phyloP scores from a whole-genome alignment of 2,113 vertebrate genomes.

The Jaculus jaculus region DNA sequence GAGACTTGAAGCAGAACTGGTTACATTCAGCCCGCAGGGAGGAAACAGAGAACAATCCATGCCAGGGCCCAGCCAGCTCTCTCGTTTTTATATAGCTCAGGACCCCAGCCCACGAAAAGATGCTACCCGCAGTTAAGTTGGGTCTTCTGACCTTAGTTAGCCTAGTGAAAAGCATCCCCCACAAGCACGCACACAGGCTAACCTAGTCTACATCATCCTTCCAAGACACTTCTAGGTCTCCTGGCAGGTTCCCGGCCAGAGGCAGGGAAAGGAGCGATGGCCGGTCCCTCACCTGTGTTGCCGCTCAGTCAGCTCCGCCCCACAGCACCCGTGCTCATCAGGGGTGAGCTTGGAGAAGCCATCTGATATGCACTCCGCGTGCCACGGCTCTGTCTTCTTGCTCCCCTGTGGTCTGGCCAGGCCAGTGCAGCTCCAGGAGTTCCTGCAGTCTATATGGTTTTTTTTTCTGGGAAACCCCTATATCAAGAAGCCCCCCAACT shows the following conservation, averaged over 20 bases:
- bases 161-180: too few species aligned
- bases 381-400: not conserved
- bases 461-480: not conserved
- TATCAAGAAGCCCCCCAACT: not conserved
- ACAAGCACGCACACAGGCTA: too few species aligned
- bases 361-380: not conserved
- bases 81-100: too few species aligned
- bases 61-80: too few species aligned
- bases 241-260: not conserved
- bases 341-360: not conserved
- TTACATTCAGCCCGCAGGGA: too few species aligned
- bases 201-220: too few species aligned
- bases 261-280: not conserved
- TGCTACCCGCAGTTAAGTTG: too few species aligned
- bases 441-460: not conserved
- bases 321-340: too few species aligned
- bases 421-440: not conserved
- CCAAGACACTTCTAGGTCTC: not conserved
- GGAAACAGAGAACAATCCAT: too few species aligned
- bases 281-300: accelerated
- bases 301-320: not conserved
- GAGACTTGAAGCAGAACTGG: too few species aligned
- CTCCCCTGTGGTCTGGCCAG: not conserved
- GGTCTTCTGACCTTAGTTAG: too few species aligned
- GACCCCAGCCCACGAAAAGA: too few species aligned